A percentile compares a stretch with the other conserved stretches of the same genome.
Evolutionary conservation across 2,888 invertebrate species (phyloP).

Genomic region (Keiferia lycopersicella): DNA sequence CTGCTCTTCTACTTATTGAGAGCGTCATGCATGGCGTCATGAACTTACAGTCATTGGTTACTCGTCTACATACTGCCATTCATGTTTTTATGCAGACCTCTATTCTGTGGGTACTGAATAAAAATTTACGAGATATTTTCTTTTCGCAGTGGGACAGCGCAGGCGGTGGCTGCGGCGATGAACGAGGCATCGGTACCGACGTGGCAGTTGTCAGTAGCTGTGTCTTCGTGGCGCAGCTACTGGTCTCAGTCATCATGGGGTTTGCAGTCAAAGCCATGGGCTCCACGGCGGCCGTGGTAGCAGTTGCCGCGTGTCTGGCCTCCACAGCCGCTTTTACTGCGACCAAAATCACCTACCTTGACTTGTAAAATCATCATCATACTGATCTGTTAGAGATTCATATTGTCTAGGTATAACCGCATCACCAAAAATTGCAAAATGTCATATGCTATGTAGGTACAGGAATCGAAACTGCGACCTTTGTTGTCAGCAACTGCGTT

Average conservation of each 20-base stretch:
- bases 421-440: too few species aligned
- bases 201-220: slow-evolving; percentile 97
- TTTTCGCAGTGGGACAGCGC: slow-evolving; percentile 67
- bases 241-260: slow-evolving; percentile 93
- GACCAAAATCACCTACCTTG: slow-evolving; percentile 93
- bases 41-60: too few species aligned
- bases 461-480: too few species aligned
- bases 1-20: too few species aligned
- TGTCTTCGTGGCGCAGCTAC: slow-evolving; percentile 97
- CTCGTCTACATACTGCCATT: too few species aligned
- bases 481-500: slow-evolving; percentile 97
- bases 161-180: slow-evolving; percentile 77
- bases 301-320: slow-evolving; percentile 91
- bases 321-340: slow-evolving; percentile 92
- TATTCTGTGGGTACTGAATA: too few species aligned
- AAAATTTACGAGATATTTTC: too few species aligned
- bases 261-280: slow-evolving; percentile 89
- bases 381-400: too few species aligned
- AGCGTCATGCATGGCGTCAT: too few species aligned
- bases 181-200: slow-evolving; percentile 97
- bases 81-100: too few species aligned
- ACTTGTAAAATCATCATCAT: slow-evolving; percentile 79
- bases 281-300: slow-evolving; percentile 94
- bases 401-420: too few species aligned
- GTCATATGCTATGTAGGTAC: too few species aligned